Conservation (phyloP, 2,113 vertebrate species). For the Progne subis region DNA sequence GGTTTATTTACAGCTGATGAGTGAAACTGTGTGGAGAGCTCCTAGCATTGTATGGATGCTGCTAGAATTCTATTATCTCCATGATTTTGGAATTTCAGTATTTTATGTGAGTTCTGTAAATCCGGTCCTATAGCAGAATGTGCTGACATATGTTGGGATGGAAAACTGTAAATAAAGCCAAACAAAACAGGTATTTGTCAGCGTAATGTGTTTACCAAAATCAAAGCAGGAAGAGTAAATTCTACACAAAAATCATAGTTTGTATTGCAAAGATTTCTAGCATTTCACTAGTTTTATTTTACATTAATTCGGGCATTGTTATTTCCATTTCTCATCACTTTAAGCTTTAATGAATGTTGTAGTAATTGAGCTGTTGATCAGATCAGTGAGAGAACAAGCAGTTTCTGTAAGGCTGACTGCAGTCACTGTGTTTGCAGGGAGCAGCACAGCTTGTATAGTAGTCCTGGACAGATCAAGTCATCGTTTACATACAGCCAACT, state of each 20-base stretch:
- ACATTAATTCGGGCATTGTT: background rate
- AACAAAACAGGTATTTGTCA: slow-evolving; percentile 48
- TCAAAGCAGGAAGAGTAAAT: background rate
- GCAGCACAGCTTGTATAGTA: slow-evolving; percentile 93
- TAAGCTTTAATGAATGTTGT: background rate
- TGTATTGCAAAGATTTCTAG: background rate
- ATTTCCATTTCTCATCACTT: background rate
- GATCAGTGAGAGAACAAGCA: background rate
- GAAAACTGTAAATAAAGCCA: slow-evolving; percentile 54
- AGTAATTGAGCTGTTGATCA: background rate
- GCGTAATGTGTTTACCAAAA: slow-evolving; percentile 9
- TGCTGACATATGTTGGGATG: slow-evolving; percentile 22
- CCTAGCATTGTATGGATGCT: slow-evolving; percentile 12
- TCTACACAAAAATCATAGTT: background rate
- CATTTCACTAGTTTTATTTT: background rate
- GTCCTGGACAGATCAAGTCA: slow-evolving; percentile 93
- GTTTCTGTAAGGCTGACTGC: background rate
- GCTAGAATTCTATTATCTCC: slow-evolving; percentile 25
- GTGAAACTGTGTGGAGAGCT: slow-evolving; percentile 1
- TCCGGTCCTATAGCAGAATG: slow-evolving; percentile 39
- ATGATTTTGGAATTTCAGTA: slow-evolving; percentile 38
- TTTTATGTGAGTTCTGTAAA: slow-evolving; percentile 44
- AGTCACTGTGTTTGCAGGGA: slow-evolving; percentile 74
- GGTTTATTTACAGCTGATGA: slow-evolving; percentile 26
- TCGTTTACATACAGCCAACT: slow-evolving; percentile 92